Base-by-base conservation (phyloP, 2,888 invertebrate species). In the Brachypalpus laphriformis region DNA sequence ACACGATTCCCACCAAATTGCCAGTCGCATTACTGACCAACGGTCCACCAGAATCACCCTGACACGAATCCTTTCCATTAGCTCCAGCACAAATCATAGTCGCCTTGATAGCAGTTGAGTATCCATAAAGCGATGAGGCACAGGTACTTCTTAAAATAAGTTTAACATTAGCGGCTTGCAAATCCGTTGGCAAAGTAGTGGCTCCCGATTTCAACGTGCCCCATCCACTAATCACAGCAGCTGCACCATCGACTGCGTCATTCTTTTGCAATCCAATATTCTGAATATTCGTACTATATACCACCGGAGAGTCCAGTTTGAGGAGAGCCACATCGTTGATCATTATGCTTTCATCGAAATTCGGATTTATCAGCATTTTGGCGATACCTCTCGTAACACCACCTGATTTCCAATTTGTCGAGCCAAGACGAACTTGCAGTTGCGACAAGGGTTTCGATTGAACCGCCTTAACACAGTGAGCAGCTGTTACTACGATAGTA, bases 81-180 rank as follows among this genome's bases (percentile, higher is more conserved):
- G 87, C 81, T 0, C 94, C 94, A 16, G 94, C 94, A 87, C 94
- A 95, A 0, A 94, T 89, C 93, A 94, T 94, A 0, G 90, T 91
- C 0, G 92, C 88, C 0, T 93, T 93, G 25, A 93, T 93, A 2
- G 1, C 9, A 7, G 80, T 90, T 1, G 88, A 88, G 42, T 77
- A 75, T 0, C 92, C 88, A 87, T 94, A 94, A 0, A 92, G 91
- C 0, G 87, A 65, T 3, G 45, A 49, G 2, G 86, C 88, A 76
- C 95, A 95, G 0, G 89, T 87, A 0, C 88, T 87, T 0, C 92
- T 89, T 86, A 90, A 92, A 0, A 94, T 92, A 87, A 93, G 93
- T 0, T 93, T 92, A 0, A 94, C 92, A 7, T 91, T 59, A 0
- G 92, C 93, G 63, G 91, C 92, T 89, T 94, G 94, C 9, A 93